phyloP scores from a whole-genome alignment of 2,113 vertebrate species.

The Turnix velox region DNA sequence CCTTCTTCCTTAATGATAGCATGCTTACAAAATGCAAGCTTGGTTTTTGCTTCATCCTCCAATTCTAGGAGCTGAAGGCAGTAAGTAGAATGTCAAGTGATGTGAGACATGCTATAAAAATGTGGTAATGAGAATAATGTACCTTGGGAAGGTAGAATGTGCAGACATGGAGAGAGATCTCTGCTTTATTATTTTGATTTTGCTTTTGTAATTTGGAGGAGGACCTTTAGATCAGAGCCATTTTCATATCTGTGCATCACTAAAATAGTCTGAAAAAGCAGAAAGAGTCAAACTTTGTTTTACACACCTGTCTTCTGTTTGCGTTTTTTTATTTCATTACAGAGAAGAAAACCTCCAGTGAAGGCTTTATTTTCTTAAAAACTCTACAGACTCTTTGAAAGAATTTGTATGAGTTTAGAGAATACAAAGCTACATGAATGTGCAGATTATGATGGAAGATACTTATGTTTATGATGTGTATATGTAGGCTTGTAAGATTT shows the following conservation, averaged over 20 bases:
- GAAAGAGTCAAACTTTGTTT: neutral
- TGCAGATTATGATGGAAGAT: neutral
- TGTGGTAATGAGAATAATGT: neutral
- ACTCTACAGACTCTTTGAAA: neutral
- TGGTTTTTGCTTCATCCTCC: neutral
- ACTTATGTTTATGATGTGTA: neutral
- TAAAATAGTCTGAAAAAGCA: neutral
- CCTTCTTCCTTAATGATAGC: neutral
- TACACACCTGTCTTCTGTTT: neutral
- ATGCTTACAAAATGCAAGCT: neutral
- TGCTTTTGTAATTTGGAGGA: neutral
- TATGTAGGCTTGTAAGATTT: constrained; percentile 10
- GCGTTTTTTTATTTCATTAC: neutral
- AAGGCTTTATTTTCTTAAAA: no score
- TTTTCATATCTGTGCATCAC: neutral
- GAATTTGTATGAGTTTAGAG: neutral
- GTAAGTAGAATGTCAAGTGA: neutral
- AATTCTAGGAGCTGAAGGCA: neutral
- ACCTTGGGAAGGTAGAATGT: no score
- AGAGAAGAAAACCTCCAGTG: neutral
- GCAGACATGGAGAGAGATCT: neutral
- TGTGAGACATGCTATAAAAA: neutral
- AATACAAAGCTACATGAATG: neutral
- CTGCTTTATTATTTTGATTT: neutral
- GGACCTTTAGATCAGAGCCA: neutral